These are phyloP conservation scores for Actinia tenebrosa DNA, from an alignment of 64 coral and sea anemone species.

Conservation along the genomic window DNA sequence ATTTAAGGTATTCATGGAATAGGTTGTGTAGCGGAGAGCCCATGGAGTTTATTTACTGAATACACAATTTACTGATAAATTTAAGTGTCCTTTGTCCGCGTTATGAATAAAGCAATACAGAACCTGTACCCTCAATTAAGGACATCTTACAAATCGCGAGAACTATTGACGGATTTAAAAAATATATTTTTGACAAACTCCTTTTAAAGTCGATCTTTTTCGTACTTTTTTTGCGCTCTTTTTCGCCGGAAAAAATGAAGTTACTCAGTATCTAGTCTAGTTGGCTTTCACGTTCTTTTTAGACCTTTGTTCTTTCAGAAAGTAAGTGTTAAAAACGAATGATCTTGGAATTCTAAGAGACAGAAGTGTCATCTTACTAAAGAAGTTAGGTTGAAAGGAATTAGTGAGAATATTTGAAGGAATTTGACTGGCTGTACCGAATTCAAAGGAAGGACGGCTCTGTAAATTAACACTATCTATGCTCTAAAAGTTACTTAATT, in stretches of 20 bases:
- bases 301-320: too few relatives aligned
- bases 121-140: neutral
- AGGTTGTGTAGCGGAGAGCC: neutral
- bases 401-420: neutral
- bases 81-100: constrained; percentile 14
- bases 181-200: neutral
- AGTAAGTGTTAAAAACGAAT: neutral
- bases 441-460: neutral
- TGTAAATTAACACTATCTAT: neutral
- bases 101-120: neutral
- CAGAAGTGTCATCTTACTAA: neutral
- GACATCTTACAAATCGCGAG: neutral
- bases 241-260: too few relatives aligned
- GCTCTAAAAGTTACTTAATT: constrained; percentile 13
- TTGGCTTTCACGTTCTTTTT: too few relatives aligned
- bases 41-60: neutral
- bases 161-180: neutral
- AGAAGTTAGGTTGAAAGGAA: neutral
- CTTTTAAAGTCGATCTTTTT: neutral
- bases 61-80: constrained; percentile 10
- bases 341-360: neutral
- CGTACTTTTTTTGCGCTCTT: too few relatives aligned
- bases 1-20: neutral
- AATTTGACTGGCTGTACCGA: neutral
- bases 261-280: too few relatives aligned